Base-by-base conservation (phyloP, 2,888 invertebrate species). In the Lasioglossum oenotherae region DNA sequence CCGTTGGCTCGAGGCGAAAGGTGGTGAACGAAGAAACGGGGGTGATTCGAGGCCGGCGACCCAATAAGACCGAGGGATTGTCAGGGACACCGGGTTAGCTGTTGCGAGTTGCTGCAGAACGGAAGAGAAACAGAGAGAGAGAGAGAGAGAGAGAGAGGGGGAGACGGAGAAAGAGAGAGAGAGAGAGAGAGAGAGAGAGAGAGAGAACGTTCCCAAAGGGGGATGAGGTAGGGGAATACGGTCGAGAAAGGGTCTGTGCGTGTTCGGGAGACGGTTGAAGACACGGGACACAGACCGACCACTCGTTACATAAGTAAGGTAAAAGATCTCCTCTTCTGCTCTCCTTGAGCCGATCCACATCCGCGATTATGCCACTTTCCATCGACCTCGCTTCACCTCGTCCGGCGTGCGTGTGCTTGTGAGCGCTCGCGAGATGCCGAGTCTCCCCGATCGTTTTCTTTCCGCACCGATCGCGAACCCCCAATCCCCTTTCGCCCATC, bases 301-400 rank as follows among this genome's bases (percentile, higher is more conserved):
- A 92, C 92, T 92, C 91, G 92, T 94, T 94, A 94, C 93, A 92
- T 93, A 94, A 94, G 93, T 92, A 92, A 92, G 92, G 92, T 92
- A 93, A 92, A 93, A 93, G 92, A 93, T 93, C 93, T 92, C 90
- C 91, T 89, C 90, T 85, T 92, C 92, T 93, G 93, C 92, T 92
- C 93, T 91, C 91, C 91, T 92, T 93, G 91, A 92, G 91, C 89
- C 92, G 93, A 93, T 93, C 92, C 92, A 93, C 93, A 93, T 94
- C 92, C 93, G 92, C 92, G 93, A 94, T 94, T 93, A 94, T 93
- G 93, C 93, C 93, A 94, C 94, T 94, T 93, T 94, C 93, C 93
- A 93, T 93, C 93, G 93, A 92, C 94, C 93, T 93, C 92, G 87
- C 91, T 88, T 88, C 89, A 87, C 91, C 90, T 85, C 88, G 83